Conservation (phyloP, 2,888 invertebrate species). For the Magallana nippona region DNA sequence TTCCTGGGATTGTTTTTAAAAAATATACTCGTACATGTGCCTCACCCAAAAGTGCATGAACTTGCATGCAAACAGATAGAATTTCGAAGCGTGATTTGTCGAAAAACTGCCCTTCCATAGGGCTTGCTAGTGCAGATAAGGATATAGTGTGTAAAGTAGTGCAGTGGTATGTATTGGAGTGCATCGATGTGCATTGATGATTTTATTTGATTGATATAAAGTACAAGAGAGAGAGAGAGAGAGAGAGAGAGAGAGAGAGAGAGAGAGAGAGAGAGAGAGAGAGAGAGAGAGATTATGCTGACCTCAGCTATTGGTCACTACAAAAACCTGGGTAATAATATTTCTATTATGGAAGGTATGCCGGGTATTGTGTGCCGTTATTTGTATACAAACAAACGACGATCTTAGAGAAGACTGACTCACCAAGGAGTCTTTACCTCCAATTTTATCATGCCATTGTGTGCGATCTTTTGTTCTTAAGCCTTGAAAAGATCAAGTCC, state of each 20-base stretch:
- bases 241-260: conserved; percentile 32
- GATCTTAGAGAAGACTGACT: neutral
- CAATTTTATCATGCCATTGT: conserved; percentile 6
- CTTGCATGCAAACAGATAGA: too few relatives aligned
- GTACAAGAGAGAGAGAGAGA: neutral
- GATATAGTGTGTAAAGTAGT: too few relatives aligned
- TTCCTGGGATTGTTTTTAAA: too few relatives aligned
- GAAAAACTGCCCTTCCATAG: too few relatives aligned
- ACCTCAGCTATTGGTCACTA: neutral
- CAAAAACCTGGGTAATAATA: neutral
- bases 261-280: conserved; percentile 8
- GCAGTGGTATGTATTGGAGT: too few relatives aligned
- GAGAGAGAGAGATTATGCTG: neutral
- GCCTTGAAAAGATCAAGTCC: neutral
- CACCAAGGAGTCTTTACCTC: neutral
- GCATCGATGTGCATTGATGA: too few relatives aligned
- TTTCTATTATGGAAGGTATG: neutral
- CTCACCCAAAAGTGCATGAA: too few relatives aligned
- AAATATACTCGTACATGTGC: too few relatives aligned
- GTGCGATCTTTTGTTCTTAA: neutral
- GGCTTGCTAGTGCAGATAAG: too few relatives aligned
- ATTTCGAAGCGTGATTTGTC: too few relatives aligned
- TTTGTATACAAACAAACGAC: conserved; percentile 28
- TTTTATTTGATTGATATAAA: neutral
- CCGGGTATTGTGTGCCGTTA: neutral